phyloP scores from a whole-genome alignment of 2,888 invertebrate species.

The Embidobia sp. region DNA sequence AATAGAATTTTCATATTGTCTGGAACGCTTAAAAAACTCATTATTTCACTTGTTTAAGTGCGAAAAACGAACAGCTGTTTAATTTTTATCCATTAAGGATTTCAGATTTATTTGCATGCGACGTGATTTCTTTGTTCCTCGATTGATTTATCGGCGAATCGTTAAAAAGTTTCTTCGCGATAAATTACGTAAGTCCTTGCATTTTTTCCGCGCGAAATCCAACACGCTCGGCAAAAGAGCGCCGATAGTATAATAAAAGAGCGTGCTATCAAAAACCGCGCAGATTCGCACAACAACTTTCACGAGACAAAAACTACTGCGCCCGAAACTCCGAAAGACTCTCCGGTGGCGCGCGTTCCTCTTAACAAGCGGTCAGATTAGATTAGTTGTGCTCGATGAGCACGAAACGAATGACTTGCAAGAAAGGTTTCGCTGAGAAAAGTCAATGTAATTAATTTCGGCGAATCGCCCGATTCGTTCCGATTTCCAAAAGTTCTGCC shows the following conservation, averaged over 20 bases:
- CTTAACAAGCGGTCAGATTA: slow-evolving; percentile 58
- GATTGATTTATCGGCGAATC: too few species aligned
- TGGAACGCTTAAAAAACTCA: too few species aligned
- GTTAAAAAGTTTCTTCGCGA: neutral
- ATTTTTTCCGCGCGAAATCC: slow-evolving; percentile 12
- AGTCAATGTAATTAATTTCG: slow-evolving; percentile 27
- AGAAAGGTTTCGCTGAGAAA: slow-evolving; percentile 21
- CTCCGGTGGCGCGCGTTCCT: slow-evolving; percentile 32
- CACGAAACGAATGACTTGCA: slow-evolving; percentile 58
- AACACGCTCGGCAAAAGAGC: neutral
- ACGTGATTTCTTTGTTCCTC: too few species aligned
- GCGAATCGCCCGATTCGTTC: slow-evolving; percentile 13
- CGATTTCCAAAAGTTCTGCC: slow-evolving; percentile 11
- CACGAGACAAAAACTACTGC: slow-evolving; percentile 36
- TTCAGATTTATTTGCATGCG: too few species aligned
- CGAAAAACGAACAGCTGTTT: too few species aligned
- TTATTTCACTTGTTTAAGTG: too few species aligned
- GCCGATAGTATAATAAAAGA: slow-evolving; percentile 28
- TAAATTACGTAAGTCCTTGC: slow-evolving; percentile 4
- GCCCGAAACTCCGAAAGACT: slow-evolving; percentile 43
- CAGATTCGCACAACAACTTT: slow-evolving; percentile 28
- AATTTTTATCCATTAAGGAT: too few species aligned
- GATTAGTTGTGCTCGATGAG: slow-evolving; percentile 55
- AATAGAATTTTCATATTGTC: too few species aligned
- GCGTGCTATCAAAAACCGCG: slow-evolving; percentile 22